Base-by-base conservation (phyloP, 2,797 vertebrate species). In the Alcedo quadribrachys region DNA sequence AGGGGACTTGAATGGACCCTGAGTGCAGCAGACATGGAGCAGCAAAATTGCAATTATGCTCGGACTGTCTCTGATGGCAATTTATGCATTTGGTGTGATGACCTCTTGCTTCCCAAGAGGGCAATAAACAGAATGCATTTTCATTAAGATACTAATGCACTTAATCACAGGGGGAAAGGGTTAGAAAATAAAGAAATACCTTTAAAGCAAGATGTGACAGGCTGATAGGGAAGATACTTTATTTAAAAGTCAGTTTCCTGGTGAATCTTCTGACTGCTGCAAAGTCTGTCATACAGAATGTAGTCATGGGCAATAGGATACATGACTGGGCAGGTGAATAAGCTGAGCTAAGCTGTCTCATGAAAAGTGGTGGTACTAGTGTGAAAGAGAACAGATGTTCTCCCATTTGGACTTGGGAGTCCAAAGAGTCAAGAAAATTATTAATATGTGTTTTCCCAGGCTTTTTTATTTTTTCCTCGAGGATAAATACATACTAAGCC, bases 131-230 rank as follows among this genome's bases (percentile, higher is more conserved):
- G 97, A 98, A 98, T 97, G 97, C 98, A 97, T 98, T 98, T 98
- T 98, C 97, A 98, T 98, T 98, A 98, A 98, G 98, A 97, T 97
- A 98, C 98, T 98, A 98, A 98, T 98, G 97, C 97, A 98, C 98
- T 98, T 98, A 97, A 98, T 98, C 98, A 97, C 97, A 89, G 93
- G 97, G 97, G 97, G 96, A 97, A 96, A 95, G 97, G 97, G 95
- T 97, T 97, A 97, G 96, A 95, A 96, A 97, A 95, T 95, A 97
- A 97, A 75, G 83, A 93, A 96, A 97, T 97, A 96, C 96, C 88
- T 97, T 96, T 95, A 92, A 96, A 97, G 97, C 83, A 76, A 94
- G 91, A 71, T 95, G 96, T 96, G 96, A 91, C 92, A 89, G 86
- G 54, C 89, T 94, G 96, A 96, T 93, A 40, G 77, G 78, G 89